Conservation (phyloP, 2,888 invertebrate genomes). For the Mythimna loreyi region DNA sequence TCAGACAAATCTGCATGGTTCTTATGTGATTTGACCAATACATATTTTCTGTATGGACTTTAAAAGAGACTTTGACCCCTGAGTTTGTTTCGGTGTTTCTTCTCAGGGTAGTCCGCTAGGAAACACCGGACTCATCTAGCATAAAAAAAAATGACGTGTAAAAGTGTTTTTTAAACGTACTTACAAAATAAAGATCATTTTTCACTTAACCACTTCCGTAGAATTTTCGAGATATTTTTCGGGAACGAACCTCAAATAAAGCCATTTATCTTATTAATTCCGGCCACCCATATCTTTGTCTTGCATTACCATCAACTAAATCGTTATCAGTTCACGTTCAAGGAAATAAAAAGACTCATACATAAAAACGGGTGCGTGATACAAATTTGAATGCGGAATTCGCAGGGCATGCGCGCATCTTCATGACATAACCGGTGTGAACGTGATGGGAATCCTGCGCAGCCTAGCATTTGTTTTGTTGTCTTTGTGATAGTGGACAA, state of each 20-base stretch:
- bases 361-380: constrained; percentile 55
- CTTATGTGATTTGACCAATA: no score
- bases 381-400: constrained; percentile 62
- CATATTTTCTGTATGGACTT: no score
- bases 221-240: no score
- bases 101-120: no score
- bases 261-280: neutral
- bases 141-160: no score
- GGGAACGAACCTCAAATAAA: neutral
- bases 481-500: constrained; percentile 52
- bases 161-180: no score
- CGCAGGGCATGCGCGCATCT: constrained; percentile 55
- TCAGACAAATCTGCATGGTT: no score
- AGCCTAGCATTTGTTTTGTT: constrained; percentile 51
- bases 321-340: constrained; percentile 60
- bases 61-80: no score
- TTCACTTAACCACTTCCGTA: no score
- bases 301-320: constrained; percentile 26
- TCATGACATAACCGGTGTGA: constrained; percentile 56
- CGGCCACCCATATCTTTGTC: constrained; percentile 25
- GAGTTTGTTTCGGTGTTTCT: no score
- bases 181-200: no score
- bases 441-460: constrained; percentile 61
- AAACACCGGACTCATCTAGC: no score
- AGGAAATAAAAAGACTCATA: constrained; percentile 59